Evolutionary conservation across 2,888 invertebrate genomes (phyloP), one percentile per base, ranked within the genome.

Genomic region (Trichogramma dendrolimi): DNA sequence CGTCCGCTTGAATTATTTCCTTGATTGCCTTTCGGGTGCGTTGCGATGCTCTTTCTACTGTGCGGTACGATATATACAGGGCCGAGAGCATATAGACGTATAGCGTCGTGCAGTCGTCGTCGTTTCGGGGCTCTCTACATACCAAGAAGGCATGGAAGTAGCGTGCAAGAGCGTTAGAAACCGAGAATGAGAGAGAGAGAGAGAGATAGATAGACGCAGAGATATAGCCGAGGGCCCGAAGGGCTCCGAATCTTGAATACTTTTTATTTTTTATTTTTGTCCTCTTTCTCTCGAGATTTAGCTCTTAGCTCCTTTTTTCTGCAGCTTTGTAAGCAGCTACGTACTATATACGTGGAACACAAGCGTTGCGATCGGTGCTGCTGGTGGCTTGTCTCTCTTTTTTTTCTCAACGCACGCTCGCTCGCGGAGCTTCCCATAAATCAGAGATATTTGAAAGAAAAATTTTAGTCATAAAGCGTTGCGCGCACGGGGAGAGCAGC

Each of bases 371-470:
- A 27, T 27, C 27, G 27, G 27, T 27, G 27, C 27, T 27, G 27
- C 27, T 27, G 27, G 27, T 27, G 27, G 27, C 27, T 27, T 27
- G 27, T 27, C 27, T 27, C 27, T 27, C 27, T 27, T 27, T 27
- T 27, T 27, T 27, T 27, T 27, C 27, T 27, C 48, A 44, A 27
- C 43, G 43, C 40, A 40, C 54, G n/a, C 44, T 42, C 52, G 47
- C 54, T 47, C 47, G 50, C 6, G 6, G 54, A 54, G 44, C 54
- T 57, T 60, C 58, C 58, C 64, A 60, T 65, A 62, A 65, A 65
- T 65, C 65, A 62, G 46, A 55, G 60, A 65, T 65, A 65, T 65
- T 62, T 56, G 55, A 60, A 65, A 62, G 65, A 62, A 65, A 60
- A 65, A 65, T 58, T 27, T 65, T 52, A 52, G 52, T 55, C 53